Evolutionary conservation across 37 sponge, comb jelly and placozoan species (phyloP).

Genomic region (Ianthella basta): DNA sequence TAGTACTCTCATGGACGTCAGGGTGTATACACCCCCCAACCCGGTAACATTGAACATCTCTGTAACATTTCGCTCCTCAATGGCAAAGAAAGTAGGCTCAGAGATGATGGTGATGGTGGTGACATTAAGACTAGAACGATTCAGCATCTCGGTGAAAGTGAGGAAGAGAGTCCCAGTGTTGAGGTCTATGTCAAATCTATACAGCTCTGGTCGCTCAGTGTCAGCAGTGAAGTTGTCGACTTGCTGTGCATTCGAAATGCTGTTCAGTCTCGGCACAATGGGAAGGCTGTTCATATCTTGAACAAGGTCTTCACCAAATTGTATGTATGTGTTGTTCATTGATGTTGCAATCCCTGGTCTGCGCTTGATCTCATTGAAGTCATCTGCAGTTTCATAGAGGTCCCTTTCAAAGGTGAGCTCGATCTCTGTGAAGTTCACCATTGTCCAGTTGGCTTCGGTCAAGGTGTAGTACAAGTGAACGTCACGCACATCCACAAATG

Average conservation of each 20-base stretch:
- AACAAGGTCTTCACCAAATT: conserved; percentile 52
- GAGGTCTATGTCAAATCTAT: conserved; percentile 90
- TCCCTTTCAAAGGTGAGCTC: conserved; percentile 65
- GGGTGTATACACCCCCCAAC: neutral
- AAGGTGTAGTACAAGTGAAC: conserved; percentile 42
- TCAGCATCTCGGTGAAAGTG: conserved; percentile 82
- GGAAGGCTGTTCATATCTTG: conserved; percentile 84
- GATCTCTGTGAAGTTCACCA: conserved; percentile 71
- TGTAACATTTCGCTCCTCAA: neutral
- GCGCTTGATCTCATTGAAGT: conserved; percentile 76
- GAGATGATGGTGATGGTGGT: conserved; percentile 52
- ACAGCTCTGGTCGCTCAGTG: conserved; percentile 72
- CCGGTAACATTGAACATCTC: neutral
- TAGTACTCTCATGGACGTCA: neutral
- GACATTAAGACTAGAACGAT: conserved; percentile 58
- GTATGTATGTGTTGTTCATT: conserved; percentile 61
- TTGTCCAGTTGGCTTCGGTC: conserved; percentile 67
- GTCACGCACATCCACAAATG: conserved; percentile 22
- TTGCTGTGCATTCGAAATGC: conserved; percentile 37
- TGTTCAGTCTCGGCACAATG: conserved; percentile 73
- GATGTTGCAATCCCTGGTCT: conserved; percentile 46
- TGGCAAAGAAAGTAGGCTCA: conserved; percentile 3
- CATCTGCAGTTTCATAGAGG: conserved; percentile 54
- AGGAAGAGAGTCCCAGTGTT: conserved; percentile 69
- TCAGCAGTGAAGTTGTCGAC: conserved; percentile 73